Evolutionary conservation across 2,797 vertebrate genomes (phyloP).

Genomic region (Echeneis naucrates): DNA sequence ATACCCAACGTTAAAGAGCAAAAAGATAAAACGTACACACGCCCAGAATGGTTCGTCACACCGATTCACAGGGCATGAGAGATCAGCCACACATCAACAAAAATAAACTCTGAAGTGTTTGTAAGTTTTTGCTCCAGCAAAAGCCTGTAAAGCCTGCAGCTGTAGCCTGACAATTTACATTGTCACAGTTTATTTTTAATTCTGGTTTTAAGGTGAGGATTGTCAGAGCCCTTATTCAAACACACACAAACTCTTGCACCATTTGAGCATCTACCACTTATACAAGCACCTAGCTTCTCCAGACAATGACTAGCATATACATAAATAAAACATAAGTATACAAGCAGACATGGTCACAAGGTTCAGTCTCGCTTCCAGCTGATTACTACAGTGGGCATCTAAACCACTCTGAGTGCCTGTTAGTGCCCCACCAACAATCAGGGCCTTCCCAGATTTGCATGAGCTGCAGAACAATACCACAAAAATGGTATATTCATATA

Average conservation of each 20-base stretch:
- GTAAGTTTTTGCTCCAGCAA: background rate
- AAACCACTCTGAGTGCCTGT: slow-evolving; percentile 1
- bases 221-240: slow-evolving; percentile 22
- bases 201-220: slow-evolving; percentile 22
- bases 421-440: slow-evolving; percentile 12
- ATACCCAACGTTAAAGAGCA: background rate
- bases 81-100: slow-evolving; percentile 18
- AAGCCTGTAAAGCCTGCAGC: too few species aligned
- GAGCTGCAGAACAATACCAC: background rate
- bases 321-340: slow-evolving; percentile 53
- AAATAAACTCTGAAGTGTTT: slow-evolving; percentile 35
- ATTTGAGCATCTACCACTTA: slow-evolving; percentile 19
- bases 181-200: slow-evolving; percentile 14
- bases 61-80: background rate
- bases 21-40: background rate
- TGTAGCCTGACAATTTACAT: slow-evolving; percentile 12
- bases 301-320: slow-evolving; percentile 42
- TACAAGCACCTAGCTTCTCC: slow-evolving; percentile 17
- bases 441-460: slow-evolving; percentile 1
- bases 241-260: background rate
- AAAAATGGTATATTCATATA: slow-evolving; percentile 15
- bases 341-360: slow-evolving; percentile 12
- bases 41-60: background rate
- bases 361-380: slow-evolving; percentile 32
- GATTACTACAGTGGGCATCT: slow-evolving; percentile 33